Base-by-base conservation (phyloP, 2,113 vertebrate species). In the Microcebus tavaratra region DNA sequence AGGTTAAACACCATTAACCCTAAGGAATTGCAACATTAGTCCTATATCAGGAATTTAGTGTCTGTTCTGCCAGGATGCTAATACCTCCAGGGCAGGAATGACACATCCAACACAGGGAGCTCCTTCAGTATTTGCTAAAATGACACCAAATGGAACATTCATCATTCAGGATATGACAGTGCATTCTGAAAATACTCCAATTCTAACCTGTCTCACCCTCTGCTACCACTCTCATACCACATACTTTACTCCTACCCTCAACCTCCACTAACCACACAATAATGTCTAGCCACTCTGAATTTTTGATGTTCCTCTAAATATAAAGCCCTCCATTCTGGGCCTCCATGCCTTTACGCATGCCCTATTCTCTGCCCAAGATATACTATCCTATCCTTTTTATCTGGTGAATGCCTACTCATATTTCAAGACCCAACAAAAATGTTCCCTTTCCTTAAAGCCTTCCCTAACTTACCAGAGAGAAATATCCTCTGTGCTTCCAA, bases 71-170 rank as follows among this genome's bases (percentile, higher is more conserved):
- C 68, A 83, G 50, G 45, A 65, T 83, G 17, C 75, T 86, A 72
- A 67, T 67, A 82, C 29, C 53, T 72, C 50, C 17, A 81, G 29
- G 39, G 48, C 59, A 89, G 48, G n/a, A 93, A 88, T 68, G 83
- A 68, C 27, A 75, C 5, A 53, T 45, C 45, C 81, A 75, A 89
- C 17, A 68, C 1, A 70, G 39, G 59, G 25, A 91, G 29, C 27
- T 82, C 83, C 68, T 96, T 79, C 11, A 63, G 13, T 36, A 72
- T 75, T 75, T 95, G 78, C 79, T 96, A 92, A 95, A 94, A 89
- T 68, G 55, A 65, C 34, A 93, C 63, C 73, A 79, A 73, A 96
- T 36, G 15, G 12, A 87, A 93, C 31, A 31, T 65, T 83, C 39
- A 82, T 96, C 89, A 86, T 81, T 88, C 91, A 97, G 63, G 63